A percentile compares a stretch with the other conserved stretches of the same genome.
Evolutionary conservation across 2,113 vertebrate species (phyloP).

Genomic region (Ptychochromis oligacanthus): DNA sequence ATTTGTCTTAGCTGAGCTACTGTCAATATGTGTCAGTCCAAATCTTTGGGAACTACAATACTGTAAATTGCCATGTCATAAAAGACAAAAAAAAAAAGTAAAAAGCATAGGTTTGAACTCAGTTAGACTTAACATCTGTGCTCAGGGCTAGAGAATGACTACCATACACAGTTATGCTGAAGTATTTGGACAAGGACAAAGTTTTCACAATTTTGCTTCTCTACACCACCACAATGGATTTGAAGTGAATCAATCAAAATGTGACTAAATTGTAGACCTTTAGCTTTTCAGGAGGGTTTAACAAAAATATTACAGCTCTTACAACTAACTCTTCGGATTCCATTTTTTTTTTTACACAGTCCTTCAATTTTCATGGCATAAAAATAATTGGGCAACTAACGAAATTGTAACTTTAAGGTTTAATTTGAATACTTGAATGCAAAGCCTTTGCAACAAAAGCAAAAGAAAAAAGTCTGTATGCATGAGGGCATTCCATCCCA

Average conservation of each 20-base stretch:
- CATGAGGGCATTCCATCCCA: no score
- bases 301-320: not conserved
- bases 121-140: not conserved
- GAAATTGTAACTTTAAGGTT: not conserved
- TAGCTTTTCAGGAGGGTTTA: not conserved
- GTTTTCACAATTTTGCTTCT: not conserved
- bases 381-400: not conserved
- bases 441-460: no score
- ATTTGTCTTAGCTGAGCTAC: slow-evolving; percentile 21
- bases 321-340: not conserved
- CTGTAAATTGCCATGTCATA: not conserved
- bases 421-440: not conserved
- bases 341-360: not conserved
- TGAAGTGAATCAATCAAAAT: not conserved
- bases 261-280: not conserved
- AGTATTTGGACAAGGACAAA: not conserved
- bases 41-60: not conserved
- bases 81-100: not conserved
- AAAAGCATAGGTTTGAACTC: not conserved
- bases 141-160: not conserved
- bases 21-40: not conserved
- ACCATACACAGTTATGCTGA: not conserved
- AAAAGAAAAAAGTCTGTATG: no score
- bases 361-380: not conserved
- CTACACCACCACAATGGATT: not conserved